Evolutionary conservation across 2,888 invertebrate species (phyloP), one percentile per base, ranked within the genome.

Genomic region (Leptinotarsa rubiginosa): DNA sequence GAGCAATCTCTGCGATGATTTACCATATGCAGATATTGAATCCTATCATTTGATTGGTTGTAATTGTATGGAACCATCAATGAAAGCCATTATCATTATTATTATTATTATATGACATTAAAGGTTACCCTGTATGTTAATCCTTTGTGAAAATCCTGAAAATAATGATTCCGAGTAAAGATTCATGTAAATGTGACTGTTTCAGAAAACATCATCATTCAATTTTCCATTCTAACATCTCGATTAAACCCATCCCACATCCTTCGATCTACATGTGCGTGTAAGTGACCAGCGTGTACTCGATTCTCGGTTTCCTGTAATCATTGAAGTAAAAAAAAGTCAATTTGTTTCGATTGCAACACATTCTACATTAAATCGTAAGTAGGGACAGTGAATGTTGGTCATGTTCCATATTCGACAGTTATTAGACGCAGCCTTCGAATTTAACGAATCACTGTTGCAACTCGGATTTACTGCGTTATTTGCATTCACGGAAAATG

Each of bases 341-440:
- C 70, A 74, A 66, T 70, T 70, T 70, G 49, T 72, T 67, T 47
- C 47, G 20, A 62, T 72, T 72, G 59, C 72, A 72, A 67, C 72
- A 72, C 62, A 49, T 66, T 47, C 69, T 41, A 47, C 56, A 47
- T 69, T 69, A 68, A 67, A 67, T 72, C 49, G 47, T 16, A 22
- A 49, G 20, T 16, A 22, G 22, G 18, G 49, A 52, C 16, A 49
- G 72, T 72, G 72, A 72, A 72, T 47, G 68, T 72, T 41, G 67
- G 62, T 64, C 72, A 68, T 72, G 72, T 68, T 72, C 72, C 62
- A 72, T 72, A 72, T 72, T 72, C 68, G 72, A 59, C 59, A 67
- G 68, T 68, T 72, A 68, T 72, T 72, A 72, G 68, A 50, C 25
- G 47, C 62, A 64, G 64, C 72, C 72, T 72, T 72, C 72, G 68